A percentile compares a stretch with the other conserved stretches of the same genome.
Conservation (phyloP, 2,888 invertebrate species). For the Selenia dentaria region DNA sequence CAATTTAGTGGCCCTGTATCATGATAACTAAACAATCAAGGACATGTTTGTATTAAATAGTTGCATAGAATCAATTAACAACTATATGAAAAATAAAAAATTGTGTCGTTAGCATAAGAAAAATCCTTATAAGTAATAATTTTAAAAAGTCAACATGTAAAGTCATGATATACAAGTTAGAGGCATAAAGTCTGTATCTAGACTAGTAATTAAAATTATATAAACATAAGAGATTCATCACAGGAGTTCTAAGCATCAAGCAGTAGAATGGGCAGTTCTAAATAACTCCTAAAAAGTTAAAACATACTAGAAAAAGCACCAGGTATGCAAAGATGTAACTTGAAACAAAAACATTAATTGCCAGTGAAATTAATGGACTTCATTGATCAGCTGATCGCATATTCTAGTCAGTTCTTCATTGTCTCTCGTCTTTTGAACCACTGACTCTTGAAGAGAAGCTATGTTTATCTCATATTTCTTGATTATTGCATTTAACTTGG, state of each 20-base stretch:
- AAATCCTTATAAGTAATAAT: not conserved
- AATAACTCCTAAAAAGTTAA: conserved; percentile 18
- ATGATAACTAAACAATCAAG: not conserved
- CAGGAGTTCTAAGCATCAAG: conserved; percentile 26
- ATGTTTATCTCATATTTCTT: conserved; percentile 95
- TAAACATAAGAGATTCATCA: conserved; percentile 31
- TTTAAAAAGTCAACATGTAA: not conserved
- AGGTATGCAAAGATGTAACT: conserved; percentile 22
- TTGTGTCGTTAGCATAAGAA: not conserved
- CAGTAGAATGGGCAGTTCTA: conserved; percentile 4
- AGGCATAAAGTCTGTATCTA: not conserved
- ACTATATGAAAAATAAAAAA: not conserved
- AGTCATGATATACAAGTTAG: not conserved
- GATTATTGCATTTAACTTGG: conserved; percentile 92
- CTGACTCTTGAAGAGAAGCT: conserved; percentile 91
- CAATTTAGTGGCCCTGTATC: not conserved
- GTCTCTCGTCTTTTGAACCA: conserved; percentile 94
- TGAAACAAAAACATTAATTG: conserved; percentile 12
- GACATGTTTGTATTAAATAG: not conserved
- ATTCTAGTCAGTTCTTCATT: conserved; percentile 95
- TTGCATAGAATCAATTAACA: not conserved
- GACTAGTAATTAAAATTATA: conserved; percentile 3
- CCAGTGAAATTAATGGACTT: conserved; percentile 54
- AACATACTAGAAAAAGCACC: conserved; percentile 34
- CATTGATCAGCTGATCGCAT: conserved; percentile 95